Percentiles rank a stretch among this genome's conserved stretches.
phyloP scores from a whole-genome alignment of 2,113 vertebrate genomes.

The Catharus bicknelli region DNA sequence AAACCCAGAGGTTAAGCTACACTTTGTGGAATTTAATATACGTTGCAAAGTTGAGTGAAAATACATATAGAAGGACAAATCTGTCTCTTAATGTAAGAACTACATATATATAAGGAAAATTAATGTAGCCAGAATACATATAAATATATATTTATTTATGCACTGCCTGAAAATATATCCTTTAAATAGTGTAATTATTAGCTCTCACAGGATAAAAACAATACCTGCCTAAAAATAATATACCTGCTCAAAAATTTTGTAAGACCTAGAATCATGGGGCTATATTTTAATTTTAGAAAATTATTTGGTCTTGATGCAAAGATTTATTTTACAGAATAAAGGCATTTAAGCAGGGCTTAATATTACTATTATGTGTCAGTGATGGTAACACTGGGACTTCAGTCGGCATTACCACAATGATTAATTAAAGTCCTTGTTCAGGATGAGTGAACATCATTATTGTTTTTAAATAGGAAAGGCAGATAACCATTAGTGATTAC shows the following conservation, averaged over 20 bases:
- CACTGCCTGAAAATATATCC: not conserved
- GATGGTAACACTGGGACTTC: slow-evolving; percentile 77
- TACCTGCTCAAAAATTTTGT: slow-evolving; percentile 42
- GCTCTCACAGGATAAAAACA: not conserved
- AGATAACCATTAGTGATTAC: slow-evolving; percentile 84
- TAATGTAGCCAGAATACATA: not conserved
- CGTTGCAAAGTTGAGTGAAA: not conserved
- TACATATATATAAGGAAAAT: not conserved
- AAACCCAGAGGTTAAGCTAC: not conserved
- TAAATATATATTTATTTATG: not conserved
- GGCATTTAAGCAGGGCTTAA: slow-evolving; percentile 72
- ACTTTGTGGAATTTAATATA: not conserved
- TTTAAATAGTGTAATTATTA: slow-evolving; percentile 5
- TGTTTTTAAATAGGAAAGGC: slow-evolving; percentile 89
- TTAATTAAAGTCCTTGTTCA: slow-evolving; percentile 88
- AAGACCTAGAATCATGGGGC: slow-evolving; percentile 36
- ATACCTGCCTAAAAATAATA: slow-evolving; percentile 51
- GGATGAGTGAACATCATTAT: slow-evolving; percentile 90
- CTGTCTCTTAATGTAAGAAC: not conserved
- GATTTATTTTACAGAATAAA: slow-evolving; percentile 75
- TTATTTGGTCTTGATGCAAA: slow-evolving; percentile 65
- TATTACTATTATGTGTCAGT: slow-evolving; percentile 72
- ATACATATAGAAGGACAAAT: not conserved
- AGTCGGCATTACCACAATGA: slow-evolving; percentile 90
- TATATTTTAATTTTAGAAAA: slow-evolving; percentile 67